Conservation (phyloP, 1,140 invertebrate genomes). For the Pissodes strobi region DNA sequence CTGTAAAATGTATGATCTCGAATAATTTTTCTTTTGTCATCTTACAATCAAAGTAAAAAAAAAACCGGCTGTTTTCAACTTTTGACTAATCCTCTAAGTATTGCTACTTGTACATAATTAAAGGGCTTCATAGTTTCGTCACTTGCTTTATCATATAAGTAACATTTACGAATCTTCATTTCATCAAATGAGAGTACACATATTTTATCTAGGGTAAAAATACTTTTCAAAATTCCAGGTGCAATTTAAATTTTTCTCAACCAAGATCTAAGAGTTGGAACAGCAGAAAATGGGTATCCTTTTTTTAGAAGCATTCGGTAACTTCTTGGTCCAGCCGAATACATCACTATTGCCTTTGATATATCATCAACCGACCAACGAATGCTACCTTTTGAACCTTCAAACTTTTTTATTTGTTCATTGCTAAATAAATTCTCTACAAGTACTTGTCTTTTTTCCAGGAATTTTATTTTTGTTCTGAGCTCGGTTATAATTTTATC, state of each 20-base stretch:
- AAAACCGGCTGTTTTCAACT: constrained; percentile 51
- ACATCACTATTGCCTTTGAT: constrained; percentile 2
- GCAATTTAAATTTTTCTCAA: no score
- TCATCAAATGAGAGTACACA: constrained; percentile 33
- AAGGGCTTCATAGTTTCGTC: constrained; percentile 17
- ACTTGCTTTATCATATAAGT: constrained; percentile 22
- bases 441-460: no score
- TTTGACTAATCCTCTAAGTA: constrained; percentile 40
- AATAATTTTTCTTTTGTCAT: constrained; percentile 41
- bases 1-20: constrained; percentile 38
- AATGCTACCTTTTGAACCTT: no score
- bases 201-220: constrained; percentile 19
- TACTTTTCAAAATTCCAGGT: constrained; percentile 22
- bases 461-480: no score
- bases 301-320: no score
- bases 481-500: no score
- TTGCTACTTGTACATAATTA: constrained; percentile 42
- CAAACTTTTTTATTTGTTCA: no score
- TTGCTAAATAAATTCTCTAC: no score
- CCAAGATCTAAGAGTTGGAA: constrained; percentile 27
- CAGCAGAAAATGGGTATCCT: constrained; percentile 21
- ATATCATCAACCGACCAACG: constrained; percentile 6
- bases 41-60: constrained; percentile 43
- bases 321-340: no score
- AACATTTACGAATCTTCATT: constrained; percentile 31